Percentiles rank a stretch among this genome's conserved stretches.
phyloP scores from a whole-genome alignment of 2,797 vertebrate species.

The Xyrichtys novacula region DNA sequence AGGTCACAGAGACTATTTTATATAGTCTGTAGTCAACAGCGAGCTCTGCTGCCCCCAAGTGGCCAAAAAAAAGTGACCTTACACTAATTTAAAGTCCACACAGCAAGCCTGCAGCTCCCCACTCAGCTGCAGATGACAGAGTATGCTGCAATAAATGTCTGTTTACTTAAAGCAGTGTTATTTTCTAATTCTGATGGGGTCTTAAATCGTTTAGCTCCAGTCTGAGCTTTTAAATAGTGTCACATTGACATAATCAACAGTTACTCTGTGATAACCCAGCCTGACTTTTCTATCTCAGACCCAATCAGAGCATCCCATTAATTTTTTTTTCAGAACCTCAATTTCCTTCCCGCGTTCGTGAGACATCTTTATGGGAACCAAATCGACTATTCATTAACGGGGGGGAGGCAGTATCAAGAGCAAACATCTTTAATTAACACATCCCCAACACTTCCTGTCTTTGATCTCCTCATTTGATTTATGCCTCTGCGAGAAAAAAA shows the following conservation, averaged over 20 bases:
- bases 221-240: constrained; percentile 39
- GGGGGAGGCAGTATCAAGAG: constrained; percentile 79
- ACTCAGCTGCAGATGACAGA: constrained; percentile 7
- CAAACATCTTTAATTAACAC: constrained; percentile 89
- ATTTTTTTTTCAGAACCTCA: constrained; percentile 66
- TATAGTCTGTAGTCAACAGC: not conserved
- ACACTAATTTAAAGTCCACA: not conserved
- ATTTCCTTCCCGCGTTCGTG: constrained; percentile 69
- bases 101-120: not conserved
- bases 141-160: constrained; percentile 12
- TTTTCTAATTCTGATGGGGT: constrained; percentile 31
- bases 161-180: not conserved
- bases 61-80: not conserved
- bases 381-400: constrained; percentile 79
- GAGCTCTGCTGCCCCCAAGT: constrained; percentile 6
- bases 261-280: constrained; percentile 55
- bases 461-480: constrained; percentile 79
- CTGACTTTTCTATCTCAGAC: constrained; percentile 59
- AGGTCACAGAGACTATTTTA: no score
- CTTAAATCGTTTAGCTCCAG: constrained; percentile 15
- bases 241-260: constrained; percentile 59
- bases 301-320: constrained; percentile 78
- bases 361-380: constrained; percentile 83
- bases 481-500: constrained; percentile 65
- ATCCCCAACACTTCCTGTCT: constrained; percentile 78